Evolutionary conservation across 2,888 invertebrate species (phyloP), one percentile per base, ranked within the genome.

Genomic region (Leptinotarsa haldemani): DNA sequence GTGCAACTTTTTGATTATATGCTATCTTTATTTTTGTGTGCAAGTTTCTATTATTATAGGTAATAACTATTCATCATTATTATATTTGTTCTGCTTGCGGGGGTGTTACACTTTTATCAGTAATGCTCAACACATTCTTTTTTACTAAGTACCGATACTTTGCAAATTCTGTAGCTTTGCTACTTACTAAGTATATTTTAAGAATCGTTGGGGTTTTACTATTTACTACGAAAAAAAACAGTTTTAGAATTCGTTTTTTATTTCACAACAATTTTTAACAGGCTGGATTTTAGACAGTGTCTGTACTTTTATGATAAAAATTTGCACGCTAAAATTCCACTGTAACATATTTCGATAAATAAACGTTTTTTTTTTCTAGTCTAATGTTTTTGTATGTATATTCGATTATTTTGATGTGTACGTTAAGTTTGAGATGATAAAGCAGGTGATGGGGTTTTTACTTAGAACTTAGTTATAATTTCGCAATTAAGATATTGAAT

Each of bases 21-120:
- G 82, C 82, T 84, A 83, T 84, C 80, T 84, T 84, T 83, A 83
- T 79, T 83, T 82, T 84, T 85, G 85, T 86, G 85, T 85, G 85
- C 83, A 85, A 84, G 83, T 84, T 84, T 83, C 81, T 84, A 83
- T 82, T 83, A 83, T 82, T 82, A 80, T 79, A 77, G 74, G 63
- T 79, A 78, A 80, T 79, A 78, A 79, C 75, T 78, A 78, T 80
- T 30, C 80, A 80, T 81, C 79, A 77, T 80, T 82, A 79, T 65
- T 79, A 76, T 80, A 81, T 79, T 82, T 82, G 79, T 80, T 82
- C 78, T 79, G 79, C 81, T 81, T 83, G 85, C 86, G 84, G 85
- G 85, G 85, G 84, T 85, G 85, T 85, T 84, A 80, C 79, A 81
- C 76, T 81, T 82, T 83, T 83, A 79, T 79, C 68, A 66, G 75